A percentile compares a stretch with the other conserved stretches of the same genome.
These are phyloP conservation scores for Campaea margaritaria DNA, from an alignment of 2,888 invertebrate genomes.

Conservation along the genomic window DNA sequence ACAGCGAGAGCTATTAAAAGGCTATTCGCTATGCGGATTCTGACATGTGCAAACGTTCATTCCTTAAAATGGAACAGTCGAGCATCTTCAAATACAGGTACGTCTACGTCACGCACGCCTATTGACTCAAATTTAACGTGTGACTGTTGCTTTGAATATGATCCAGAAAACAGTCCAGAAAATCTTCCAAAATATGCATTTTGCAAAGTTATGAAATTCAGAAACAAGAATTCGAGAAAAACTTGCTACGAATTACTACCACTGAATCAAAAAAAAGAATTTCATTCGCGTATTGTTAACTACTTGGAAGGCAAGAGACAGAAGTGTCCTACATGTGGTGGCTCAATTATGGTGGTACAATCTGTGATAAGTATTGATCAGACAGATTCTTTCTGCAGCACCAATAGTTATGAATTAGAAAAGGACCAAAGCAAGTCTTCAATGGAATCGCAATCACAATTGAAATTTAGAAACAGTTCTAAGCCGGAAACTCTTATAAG, in stretches of 20 bases:
- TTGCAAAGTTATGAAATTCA: constrained; percentile 85
- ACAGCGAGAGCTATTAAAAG: constrained; percentile 83
- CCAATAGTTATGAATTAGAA: neutral
- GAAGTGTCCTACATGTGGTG: constrained; percentile 81
- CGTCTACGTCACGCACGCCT: constrained; percentile 40
- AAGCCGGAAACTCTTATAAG: constrained; percentile 7
- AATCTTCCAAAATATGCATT: constrained; percentile 83
- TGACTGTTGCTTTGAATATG: constrained; percentile 72
- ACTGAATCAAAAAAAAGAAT: constrained; percentile 82
- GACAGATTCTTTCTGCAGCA: constrained; percentile 22
- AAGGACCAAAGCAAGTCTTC: constrained; percentile 10
- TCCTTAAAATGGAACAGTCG: constrained; percentile 47
- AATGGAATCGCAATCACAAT: constrained; percentile 13
- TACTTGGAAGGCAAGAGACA: constrained; percentile 80
- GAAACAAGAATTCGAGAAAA: constrained; percentile 76
- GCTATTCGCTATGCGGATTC: constrained; percentile 81
- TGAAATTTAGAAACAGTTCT: constrained; percentile 7
- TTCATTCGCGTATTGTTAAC: constrained; percentile 80
- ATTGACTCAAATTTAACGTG: constrained; percentile 54
- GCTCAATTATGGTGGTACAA: constrained; percentile 67
- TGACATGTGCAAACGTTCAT: constrained; percentile 79
- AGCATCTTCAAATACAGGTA: constrained; percentile 44
- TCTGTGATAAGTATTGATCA: constrained; percentile 45
- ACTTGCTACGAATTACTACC: constrained; percentile 84
- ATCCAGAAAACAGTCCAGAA: constrained; percentile 55